Conservation (phyloP, 2,113 vertebrate genomes). For the Aptenodytes forsteri region DNA sequence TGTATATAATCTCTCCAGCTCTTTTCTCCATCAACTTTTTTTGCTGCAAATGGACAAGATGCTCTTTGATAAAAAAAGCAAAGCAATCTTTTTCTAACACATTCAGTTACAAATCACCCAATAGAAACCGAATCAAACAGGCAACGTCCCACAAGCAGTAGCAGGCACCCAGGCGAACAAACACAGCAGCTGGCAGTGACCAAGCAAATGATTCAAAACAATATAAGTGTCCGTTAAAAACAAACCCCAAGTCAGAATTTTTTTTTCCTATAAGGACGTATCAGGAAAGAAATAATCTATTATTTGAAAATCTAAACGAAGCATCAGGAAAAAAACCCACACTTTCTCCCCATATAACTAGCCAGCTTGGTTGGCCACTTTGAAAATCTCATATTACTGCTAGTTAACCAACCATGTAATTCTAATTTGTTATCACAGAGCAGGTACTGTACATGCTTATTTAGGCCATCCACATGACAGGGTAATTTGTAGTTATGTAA, state of each 20-base stretch:
- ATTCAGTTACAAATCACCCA: neutral
- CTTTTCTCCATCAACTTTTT: neutral
- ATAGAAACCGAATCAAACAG: neutral
- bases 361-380: neutral
- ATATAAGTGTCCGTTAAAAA: neutral
- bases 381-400: constrained; percentile 57
- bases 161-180: neutral
- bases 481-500: constrained; percentile 73
- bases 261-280: neutral
- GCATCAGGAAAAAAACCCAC: neutral
- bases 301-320: neutral
- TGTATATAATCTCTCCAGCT: neutral
- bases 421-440: constrained; percentile 61
- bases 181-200: neutral
- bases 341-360: neutral
- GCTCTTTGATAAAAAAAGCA: neutral
- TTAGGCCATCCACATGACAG: constrained; percentile 63
- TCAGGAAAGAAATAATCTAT: neutral
- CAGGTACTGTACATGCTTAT: constrained; percentile 66
- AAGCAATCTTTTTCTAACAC: neutral
- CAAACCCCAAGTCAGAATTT: neutral
- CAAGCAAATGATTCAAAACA: neutral
- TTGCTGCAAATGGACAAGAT: neutral
- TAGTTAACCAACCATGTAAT: constrained; percentile 58
- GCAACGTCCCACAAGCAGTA: neutral